Evolutionary conservation across 1,140 invertebrate species (phyloP).

Genomic region (Grapholita molesta): DNA sequence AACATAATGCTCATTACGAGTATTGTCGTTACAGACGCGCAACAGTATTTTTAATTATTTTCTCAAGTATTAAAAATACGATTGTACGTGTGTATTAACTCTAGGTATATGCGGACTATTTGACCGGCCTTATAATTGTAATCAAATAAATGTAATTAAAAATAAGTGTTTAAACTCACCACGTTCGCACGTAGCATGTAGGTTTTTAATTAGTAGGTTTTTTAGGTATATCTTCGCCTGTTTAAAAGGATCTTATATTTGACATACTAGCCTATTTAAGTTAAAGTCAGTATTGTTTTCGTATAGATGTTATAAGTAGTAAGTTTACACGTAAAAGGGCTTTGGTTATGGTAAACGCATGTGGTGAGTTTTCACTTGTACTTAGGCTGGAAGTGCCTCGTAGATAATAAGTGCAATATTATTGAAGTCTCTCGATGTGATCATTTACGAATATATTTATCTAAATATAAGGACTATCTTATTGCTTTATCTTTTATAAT

Average conservation of each 20-base stretch:
- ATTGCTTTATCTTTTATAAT: conserved; percentile 56
- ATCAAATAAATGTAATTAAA: conserved; percentile 28
- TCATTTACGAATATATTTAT: conserved; percentile 63
- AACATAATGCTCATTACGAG: not conserved
- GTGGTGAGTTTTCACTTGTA: conserved; percentile 70
- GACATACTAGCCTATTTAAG: not conserved
- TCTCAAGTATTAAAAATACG: not conserved
- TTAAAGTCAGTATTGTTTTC: not conserved
- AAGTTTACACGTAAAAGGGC: conserved; percentile 33
- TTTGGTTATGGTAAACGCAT: conserved; percentile 67
- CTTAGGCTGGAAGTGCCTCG: conserved; percentile 49
- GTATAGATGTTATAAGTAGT: conserved; percentile 17
- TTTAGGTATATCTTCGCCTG: not conserved
- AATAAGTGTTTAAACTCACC: conserved; percentile 67
- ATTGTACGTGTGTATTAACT: not conserved
- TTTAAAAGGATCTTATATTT: not conserved
- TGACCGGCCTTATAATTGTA: conserved; percentile 42
- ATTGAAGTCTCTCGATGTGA: conserved; percentile 65
- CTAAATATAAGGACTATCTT: conserved; percentile 45
- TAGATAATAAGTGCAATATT: conserved; percentile 55
- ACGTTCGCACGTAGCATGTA: conserved; percentile 53
- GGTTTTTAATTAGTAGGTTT: conserved; percentile 25
- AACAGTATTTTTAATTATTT: not conserved
- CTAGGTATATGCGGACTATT: not conserved
- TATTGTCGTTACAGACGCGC: not conserved